Conservation (phyloP, 2,888 invertebrate genomes). For the Bembecia ichneumoniformis region DNA sequence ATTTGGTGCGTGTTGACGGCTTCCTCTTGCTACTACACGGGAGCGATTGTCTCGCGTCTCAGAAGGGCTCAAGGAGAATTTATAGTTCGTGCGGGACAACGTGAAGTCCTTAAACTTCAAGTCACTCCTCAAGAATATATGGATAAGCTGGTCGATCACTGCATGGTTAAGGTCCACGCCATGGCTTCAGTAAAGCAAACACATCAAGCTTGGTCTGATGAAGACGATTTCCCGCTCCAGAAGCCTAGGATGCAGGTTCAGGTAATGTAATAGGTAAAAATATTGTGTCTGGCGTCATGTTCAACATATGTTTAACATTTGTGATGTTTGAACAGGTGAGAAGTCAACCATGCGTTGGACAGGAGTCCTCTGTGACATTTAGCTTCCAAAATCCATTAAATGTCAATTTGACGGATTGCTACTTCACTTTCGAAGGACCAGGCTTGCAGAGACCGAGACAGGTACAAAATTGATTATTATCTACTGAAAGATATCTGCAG, state of each 20-base stretch:
- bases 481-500: background rate
- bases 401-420: conserved; percentile 75
- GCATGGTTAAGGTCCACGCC: conserved; percentile 80
- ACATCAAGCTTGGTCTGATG: conserved; percentile 80
- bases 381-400: conserved; percentile 79
- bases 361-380: conserved; percentile 69
- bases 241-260: conserved; percentile 78
- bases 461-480: conserved; percentile 25
- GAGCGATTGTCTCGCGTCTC: conserved; percentile 75
- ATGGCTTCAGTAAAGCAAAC: conserved; percentile 81
- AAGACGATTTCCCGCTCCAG: conserved; percentile 79
- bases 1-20: conserved; percentile 76
- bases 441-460: conserved; percentile 76
- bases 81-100: conserved; percentile 73
- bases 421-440: conserved; percentile 79
- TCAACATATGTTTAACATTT: background rate
- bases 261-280: conserved; percentile 36
- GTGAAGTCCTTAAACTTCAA: conserved; percentile 74
- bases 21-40: conserved; percentile 79
- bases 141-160: conserved; percentile 78
- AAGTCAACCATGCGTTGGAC: conserved; percentile 63
- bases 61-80: conserved; percentile 75
- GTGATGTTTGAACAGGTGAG: conserved; percentile 37
- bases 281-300: background rate
- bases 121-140: conserved; percentile 78